Conservation (phyloP, 2,113 vertebrate species). For the Rhizomys pruinosus region DNA sequence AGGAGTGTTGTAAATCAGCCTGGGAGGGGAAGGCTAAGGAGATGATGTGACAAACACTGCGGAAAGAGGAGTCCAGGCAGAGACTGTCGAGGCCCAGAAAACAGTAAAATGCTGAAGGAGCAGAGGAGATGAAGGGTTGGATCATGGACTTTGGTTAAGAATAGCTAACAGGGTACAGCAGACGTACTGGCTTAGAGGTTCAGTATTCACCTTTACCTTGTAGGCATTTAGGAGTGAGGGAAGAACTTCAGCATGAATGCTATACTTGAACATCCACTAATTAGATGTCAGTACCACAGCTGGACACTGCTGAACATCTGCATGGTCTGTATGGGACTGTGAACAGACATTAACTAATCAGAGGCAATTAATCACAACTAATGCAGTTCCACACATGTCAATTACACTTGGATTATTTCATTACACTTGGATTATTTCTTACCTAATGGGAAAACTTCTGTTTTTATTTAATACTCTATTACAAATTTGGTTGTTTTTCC, state of each 20-base stretch:
- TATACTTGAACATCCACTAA: background rate
- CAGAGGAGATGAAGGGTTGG: background rate
- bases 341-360: too few relatives aligned
- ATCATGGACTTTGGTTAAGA: background rate
- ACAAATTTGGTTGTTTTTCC: conserved; percentile 3
- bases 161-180: background rate
- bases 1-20: background rate
- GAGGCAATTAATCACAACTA: background rate
- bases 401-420: background rate
- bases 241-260: background rate
- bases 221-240: background rate
- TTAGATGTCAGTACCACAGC: background rate
- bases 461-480: background rate
- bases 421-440: background rate
- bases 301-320: background rate
- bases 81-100: background rate
- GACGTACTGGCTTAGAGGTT: background rate
- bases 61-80: background rate
- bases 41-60: background rate
- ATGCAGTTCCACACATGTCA: background rate
- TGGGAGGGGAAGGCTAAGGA: background rate
- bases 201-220: background rate
- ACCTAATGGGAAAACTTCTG: background rate
- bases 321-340: background rate
- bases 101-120: background rate